Evolutionary conservation across 2,888 invertebrate species (phyloP).

Genomic region (Lycaena phlaeas): DNA sequence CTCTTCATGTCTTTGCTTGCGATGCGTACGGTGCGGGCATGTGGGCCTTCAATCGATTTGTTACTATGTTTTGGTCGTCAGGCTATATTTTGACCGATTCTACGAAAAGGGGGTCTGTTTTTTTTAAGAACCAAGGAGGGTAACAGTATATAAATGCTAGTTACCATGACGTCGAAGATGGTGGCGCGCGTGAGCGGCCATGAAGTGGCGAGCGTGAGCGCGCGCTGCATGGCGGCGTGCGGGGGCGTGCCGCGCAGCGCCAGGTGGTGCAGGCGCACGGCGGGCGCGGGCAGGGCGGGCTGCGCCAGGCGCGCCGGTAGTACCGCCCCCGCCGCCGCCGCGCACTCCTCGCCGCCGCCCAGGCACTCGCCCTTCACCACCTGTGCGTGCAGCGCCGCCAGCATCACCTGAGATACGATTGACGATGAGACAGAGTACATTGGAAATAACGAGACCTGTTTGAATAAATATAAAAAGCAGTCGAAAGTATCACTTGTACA

Average conservation of each 20-base stretch:
- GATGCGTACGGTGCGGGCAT: too few species aligned
- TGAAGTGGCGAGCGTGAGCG: constrained; percentile 91
- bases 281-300: constrained; percentile 87
- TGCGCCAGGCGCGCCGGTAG: constrained; percentile 87
- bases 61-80: too few species aligned
- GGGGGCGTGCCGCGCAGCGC: constrained; percentile 89
- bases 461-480: too few species aligned
- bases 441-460: too few species aligned
- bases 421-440: too few species aligned
- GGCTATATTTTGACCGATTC: too few species aligned
- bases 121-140: too few species aligned
- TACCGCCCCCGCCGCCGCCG: constrained; percentile 82
- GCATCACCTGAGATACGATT: constrained; percentile 90
- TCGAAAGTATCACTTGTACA: too few species aligned
- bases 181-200: constrained; percentile 96
- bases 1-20: too few species aligned
- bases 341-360: constrained; percentile 77
- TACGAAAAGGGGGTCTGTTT: too few species aligned
- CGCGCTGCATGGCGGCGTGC: constrained; percentile 91
- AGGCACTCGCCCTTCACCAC: constrained; percentile 90
- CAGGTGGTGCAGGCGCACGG: constrained; percentile 92
- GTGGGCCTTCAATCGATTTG: too few species aligned
- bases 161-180: constrained; percentile 94
- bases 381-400: constrained; percentile 94
- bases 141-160: too few species aligned